Conservation (phyloP, 2,888 invertebrate species). For the Andrena minutula region DNA sequence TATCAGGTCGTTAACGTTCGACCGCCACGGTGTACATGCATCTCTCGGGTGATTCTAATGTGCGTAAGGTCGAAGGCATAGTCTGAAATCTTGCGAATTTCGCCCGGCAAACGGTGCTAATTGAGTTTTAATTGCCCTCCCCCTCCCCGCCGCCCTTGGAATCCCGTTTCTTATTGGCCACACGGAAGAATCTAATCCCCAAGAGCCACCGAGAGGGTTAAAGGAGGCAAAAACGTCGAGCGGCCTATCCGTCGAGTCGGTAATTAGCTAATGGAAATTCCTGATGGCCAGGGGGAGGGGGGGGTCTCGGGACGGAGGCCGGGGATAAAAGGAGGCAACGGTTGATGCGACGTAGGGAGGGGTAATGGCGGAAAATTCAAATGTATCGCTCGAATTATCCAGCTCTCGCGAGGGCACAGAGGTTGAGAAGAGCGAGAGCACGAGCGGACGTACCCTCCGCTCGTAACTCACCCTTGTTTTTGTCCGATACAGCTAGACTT, state of each 20-base stretch:
- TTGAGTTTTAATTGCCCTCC: conserved; percentile 34
- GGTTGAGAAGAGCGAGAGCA: conserved; percentile 36
- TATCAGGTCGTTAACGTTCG: background rate
- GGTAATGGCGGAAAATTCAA: conserved; percentile 82
- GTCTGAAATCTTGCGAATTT: background rate
- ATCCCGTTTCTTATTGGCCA: conserved; percentile 8
- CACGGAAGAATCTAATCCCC: conserved; percentile 42
- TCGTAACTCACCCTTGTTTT: conserved; percentile 84
- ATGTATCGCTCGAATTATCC: conserved; percentile 83
- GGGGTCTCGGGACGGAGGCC: conserved; percentile 6
- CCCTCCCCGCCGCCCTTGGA: conserved; percentile 8
- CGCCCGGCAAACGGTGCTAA: background rate
- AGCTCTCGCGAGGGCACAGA: conserved; percentile 57
- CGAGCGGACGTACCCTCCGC: conserved; percentile 70
- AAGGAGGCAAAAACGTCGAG: conserved; percentile 46
- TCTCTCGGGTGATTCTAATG: background rate
- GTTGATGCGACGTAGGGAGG: conserved; percentile 46
- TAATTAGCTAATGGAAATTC: conserved; percentile 84
- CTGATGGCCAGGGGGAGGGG: conserved; percentile 65
- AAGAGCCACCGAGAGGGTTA: conserved; percentile 24
- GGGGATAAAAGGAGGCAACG: conserved; percentile 40
- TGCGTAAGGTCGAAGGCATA: background rate
- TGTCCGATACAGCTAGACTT: conserved; percentile 77
- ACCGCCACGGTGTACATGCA: background rate
- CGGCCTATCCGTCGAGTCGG: conserved; percentile 53